phyloP scores from a whole-genome alignment of 2,797 vertebrate species.

The Paedocypris micromegethes region DNA sequence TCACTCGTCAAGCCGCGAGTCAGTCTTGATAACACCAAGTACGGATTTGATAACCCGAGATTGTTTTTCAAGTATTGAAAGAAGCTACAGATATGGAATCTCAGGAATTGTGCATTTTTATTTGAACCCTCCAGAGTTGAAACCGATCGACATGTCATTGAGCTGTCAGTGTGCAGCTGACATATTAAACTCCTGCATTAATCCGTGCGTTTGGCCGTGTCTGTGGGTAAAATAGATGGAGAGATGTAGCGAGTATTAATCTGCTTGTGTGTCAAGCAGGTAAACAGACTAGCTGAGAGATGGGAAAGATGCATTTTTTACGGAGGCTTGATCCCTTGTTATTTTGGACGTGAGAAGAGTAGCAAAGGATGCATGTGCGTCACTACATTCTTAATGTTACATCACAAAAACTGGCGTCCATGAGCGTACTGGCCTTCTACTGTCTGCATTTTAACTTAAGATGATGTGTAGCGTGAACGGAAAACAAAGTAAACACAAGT shows the following conservation, averaged over 20 bases:
- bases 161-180: conserved; percentile 18
- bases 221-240: conserved; percentile 20
- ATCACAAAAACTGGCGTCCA: conserved; percentile 5
- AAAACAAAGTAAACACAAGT: too few species aligned
- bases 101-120: conserved; percentile 13
- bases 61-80: conserved; percentile 1
- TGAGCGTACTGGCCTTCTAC: background rate
- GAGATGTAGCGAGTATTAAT: conserved; percentile 15
- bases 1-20: background rate
- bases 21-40: background rate
- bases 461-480: too few species aligned
- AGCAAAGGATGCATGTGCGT: conserved; percentile 20
- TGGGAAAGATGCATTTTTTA: conserved; percentile 26
- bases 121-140: conserved; percentile 20
- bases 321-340: conserved; percentile 27
- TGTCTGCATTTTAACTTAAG: background rate
- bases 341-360: conserved; percentile 38
- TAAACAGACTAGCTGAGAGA: conserved; percentile 28
- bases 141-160: conserved; percentile 42
- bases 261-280: conserved; percentile 25
- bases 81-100: background rate
- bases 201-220: conserved; percentile 30
- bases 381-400: conserved; percentile 18
- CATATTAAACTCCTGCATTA: conserved; percentile 32
- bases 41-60: background rate